Evolutionary conservation across 1,140 invertebrate genomes (phyloP).

Genomic region (Episyrphus balteatus): DNA sequence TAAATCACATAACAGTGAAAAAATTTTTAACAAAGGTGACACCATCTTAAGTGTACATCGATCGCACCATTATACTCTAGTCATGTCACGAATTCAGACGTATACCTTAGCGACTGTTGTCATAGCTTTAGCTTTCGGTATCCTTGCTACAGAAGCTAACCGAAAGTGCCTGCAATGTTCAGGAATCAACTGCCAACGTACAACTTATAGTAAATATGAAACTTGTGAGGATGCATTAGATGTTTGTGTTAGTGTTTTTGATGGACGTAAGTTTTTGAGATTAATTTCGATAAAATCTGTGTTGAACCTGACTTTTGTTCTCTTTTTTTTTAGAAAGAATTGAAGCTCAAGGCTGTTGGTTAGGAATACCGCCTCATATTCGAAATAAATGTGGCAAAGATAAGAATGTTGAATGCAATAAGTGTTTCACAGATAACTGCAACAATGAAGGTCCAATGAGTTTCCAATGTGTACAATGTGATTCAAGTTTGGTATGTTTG

Average conservation of each 20-base stretch:
- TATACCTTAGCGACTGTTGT: too few species aligned
- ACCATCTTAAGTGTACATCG: too few species aligned
- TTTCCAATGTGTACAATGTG: constrained; percentile 21
- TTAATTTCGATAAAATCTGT: too few species aligned
- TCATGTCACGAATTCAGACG: too few species aligned
- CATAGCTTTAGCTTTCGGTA: background rate
- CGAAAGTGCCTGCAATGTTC: constrained; percentile 19
- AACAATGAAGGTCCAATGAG: constrained; percentile 13
- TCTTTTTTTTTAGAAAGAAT: constrained; percentile 6
- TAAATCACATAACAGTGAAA: too few species aligned
- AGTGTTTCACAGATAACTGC: constrained; percentile 18
- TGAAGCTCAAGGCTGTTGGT: constrained; percentile 21
- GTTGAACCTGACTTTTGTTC: background rate
- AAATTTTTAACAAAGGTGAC: too few species aligned
- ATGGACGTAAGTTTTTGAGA: constrained; percentile 4
- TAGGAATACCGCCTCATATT: constrained; percentile 6
- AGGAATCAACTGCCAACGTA: constrained; percentile 26
- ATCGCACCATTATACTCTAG: too few species aligned
- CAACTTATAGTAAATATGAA: constrained; percentile 13
- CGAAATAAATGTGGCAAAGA: constrained; percentile 4
- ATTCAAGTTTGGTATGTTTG: constrained; percentile 3
- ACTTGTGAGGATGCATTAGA: constrained; percentile 18
- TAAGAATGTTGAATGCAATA: constrained; percentile 9
- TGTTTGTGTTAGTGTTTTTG: constrained; percentile 22
- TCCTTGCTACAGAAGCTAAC: constrained; percentile 5